These are phyloP conservation scores for Hippocampus guttulatus DNA, from an alignment of 2,113 vertebrate genomes.

Conservation along the genomic window DNA sequence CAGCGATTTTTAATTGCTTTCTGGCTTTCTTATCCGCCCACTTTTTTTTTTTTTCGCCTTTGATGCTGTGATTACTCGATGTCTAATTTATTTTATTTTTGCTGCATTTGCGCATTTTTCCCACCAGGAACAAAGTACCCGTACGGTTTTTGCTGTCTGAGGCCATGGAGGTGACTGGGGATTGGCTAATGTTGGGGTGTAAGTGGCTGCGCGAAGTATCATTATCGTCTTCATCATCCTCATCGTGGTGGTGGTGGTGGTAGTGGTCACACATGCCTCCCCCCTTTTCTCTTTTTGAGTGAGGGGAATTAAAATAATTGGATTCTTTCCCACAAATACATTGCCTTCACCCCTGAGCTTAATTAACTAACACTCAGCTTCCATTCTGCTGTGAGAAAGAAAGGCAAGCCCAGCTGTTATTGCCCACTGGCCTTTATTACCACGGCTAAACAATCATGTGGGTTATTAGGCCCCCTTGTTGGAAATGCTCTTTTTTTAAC, in stretches of 20 bases:
- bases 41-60: constrained; percentile 60
- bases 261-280: constrained; percentile 13
- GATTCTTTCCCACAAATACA: constrained; percentile 83
- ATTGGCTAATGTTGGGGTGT: constrained; percentile 48
- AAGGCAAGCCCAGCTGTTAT: constrained; percentile 67
- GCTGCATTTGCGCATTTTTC: constrained; percentile 31
- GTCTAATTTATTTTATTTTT: constrained; percentile 22
- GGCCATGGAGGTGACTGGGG: constrained; percentile 30
- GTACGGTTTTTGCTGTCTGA: constrained; percentile 2
- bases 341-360: constrained; percentile 78
- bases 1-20: constrained; percentile 64
- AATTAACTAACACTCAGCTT: constrained; percentile 73
- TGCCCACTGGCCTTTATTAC: constrained; percentile 67
- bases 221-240: constrained; percentile 62
- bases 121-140: constrained; percentile 37
- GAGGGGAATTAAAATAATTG: constrained; percentile 75
- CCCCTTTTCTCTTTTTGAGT: constrained; percentile 55
- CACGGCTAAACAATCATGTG: constrained; percentile 54
- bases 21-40: constrained; percentile 63
- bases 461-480: constrained; percentile 63
- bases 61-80: constrained; percentile 56
- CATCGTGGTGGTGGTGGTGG: constrained; percentile 44
- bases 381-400: constrained; percentile 59
- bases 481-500: constrained; percentile 37
- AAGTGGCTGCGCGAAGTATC: constrained; percentile 69